These are phyloP conservation scores for Bombycilla garrulus DNA, from an alignment of 2,113 vertebrate species.

Conservation along the genomic window DNA sequence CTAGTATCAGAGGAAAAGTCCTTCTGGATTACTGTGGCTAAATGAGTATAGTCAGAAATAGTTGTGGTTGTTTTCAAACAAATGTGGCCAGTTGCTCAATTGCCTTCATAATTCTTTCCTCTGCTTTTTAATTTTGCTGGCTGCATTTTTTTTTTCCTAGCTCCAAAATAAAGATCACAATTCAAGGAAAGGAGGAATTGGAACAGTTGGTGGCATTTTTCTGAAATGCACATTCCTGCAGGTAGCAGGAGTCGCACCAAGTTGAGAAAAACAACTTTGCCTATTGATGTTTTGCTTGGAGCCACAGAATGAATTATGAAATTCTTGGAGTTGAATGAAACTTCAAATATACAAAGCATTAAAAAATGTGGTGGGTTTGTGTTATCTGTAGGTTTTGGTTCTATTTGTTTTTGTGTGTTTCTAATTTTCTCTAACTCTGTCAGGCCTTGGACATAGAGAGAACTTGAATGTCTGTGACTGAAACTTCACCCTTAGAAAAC, in stretches of 20 bases:
- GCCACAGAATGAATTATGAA: not conserved
- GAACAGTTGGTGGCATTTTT: not conserved
- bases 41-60: not conserved
- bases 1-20: not conserved
- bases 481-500: not conserved
- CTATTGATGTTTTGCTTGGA: conserved; percentile 4
- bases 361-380: not conserved
- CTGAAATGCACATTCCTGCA: not conserved
- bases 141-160: not conserved
- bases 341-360: not conserved
- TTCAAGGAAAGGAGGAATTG: not conserved
- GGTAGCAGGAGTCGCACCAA: not conserved
- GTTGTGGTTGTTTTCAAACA: not conserved
- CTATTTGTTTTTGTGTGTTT: not conserved
- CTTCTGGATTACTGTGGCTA: not conserved
- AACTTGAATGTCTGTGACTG: not conserved
- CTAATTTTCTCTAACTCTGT: not conserved
- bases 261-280: not conserved
- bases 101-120: not conserved
- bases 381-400: not conserved
- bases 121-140: not conserved
- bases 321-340: not conserved
- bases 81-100: not conserved
- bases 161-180: not conserved
- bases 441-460: not conserved